Base-by-base conservation (phyloP, 2,797 vertebrate species). In the Apogon talboti region DNA sequence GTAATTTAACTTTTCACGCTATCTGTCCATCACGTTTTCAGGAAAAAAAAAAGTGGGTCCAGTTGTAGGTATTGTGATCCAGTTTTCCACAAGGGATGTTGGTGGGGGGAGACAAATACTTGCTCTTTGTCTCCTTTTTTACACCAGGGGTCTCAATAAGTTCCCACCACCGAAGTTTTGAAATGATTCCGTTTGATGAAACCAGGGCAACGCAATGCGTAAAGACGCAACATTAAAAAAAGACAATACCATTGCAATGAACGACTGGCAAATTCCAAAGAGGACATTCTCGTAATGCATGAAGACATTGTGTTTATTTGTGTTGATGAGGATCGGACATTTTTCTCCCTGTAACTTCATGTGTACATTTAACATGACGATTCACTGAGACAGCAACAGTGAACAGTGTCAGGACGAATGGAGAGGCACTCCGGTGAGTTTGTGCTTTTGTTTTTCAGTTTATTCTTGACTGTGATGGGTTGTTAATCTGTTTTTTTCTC, bases 1-100 rank as follows among this genome's bases (percentile, higher is more conserved):
- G 93, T 95, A 84, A 85, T 90, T 90, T 85, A 70, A 90, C 92
- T 91, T 95, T 98, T 95, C 95, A 96, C 92, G 92, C 95, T 94
- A 95, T 94, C 89, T 94, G 93, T 95, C 95, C 90, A 93, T 95
- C 93, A 93, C 87, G 85, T 71, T 87, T 92, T 6, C 16, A 10
- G 28, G 54, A 28, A 28, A 21, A 91, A 91, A 92, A 58, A 55
- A 90, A 86, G 89, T 81, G 59, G 64, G 81, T 82, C 59, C 63
- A 62, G 82, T 54, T 76, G 78, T 83, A 87, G 51, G 61, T 63
- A 40, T 80, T 66, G 82, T 87, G 87, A 92, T 94, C 92, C 93
- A 92, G 90, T 89, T 95, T 95, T 94, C 92, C 83, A 84, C 85
- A 74, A 84, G 83, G 85, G 77, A 90, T 87, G 85, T 90, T 74